Evolutionary conservation across 2,888 invertebrate genomes (phyloP), one percentile per base, ranked within the genome.

Genomic region (Nemotelus nigrinus): DNA sequence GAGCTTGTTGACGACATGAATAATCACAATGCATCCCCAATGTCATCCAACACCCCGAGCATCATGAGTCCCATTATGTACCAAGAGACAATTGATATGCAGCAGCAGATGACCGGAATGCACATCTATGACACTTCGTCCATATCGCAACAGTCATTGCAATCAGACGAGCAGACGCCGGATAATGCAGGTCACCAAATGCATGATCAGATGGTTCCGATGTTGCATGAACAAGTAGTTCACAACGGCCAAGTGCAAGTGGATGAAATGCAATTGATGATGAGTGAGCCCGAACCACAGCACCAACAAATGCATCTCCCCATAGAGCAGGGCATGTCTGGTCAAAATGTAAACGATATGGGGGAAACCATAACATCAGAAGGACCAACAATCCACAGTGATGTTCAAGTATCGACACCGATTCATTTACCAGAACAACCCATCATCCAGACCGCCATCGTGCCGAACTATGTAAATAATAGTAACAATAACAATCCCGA

Each of bases 41-140:
- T 86, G 80, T 83, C 84, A 25, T 83, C 84, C 3, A 85, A 87
- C 76, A 86, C 86, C 3, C 85, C 87, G 5, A 86, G 83, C 80
- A 84, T 87, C 84, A 77, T 87, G 53, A 87, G 86, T 82, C 86
- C 86, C 58, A 85, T 82, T 78, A 53, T 74, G 60, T 74, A 78
- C n/a, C 75, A 79, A 39, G 79, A 80, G 77, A 78, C 80, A n/a
- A 48, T 82, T 2, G 86, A 86, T 57, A 81, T 86, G 76, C 85
- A 86, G 77, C 87, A 86, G 63, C 87, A 86, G 80, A 84, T 87
- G 86, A 68, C 47, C 44, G 84, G 85, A 4, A 83, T 87, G 84
- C 87, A 87, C 80, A 84, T 87, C 47, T 87, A 85, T 71, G 86
- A 86, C 76, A 84, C 86, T 7, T 81, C 82, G 7, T 58, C 76